These are phyloP conservation scores for Quadroppia sp. DNA, from an alignment of 2,888 invertebrate species.

Conservation along the genomic window DNA sequence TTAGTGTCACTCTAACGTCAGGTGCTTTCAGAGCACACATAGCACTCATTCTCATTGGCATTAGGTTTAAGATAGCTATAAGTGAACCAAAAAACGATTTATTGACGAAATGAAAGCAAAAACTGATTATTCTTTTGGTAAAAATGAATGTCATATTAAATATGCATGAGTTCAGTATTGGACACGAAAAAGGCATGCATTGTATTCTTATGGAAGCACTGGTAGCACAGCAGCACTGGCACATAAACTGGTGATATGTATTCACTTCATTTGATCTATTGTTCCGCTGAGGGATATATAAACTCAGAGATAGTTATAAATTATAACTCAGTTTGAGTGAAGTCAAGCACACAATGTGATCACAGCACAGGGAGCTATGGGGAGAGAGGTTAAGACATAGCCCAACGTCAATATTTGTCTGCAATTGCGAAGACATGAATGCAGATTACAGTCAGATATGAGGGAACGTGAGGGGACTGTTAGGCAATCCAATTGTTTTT, in stretches of 20 bases:
- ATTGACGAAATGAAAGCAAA: conserved; percentile 19
- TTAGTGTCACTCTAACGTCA: conserved; percentile 1
- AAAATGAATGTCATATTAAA: conserved; percentile 28
- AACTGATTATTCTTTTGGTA: conserved; percentile 26
- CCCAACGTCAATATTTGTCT: conserved; percentile 36
- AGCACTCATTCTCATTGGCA: conserved; percentile 1
- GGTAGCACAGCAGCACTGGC: background rate
- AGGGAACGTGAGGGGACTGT: conserved; percentile 29
- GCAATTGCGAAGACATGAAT: conserved; percentile 34
- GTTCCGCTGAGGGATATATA: conserved; percentile 33
- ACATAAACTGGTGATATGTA: conserved; percentile 21
- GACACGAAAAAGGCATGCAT: conserved; percentile 35
- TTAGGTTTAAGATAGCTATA: conserved; percentile 19
- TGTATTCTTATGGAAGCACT: too few species aligned
- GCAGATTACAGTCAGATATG: conserved; percentile 36
- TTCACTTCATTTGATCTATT: conserved; percentile 37
- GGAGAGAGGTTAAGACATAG: background rate
- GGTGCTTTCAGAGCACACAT: conserved; percentile 11
- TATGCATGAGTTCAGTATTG: conserved; percentile 28
- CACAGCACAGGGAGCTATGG: background rate
- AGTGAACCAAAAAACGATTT: conserved; percentile 1
- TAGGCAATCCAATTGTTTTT: conserved; percentile 31
- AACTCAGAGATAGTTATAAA: conserved; percentile 27
- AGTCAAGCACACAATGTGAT: background rate
- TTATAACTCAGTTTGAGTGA: conserved; percentile 21